A percentile compares a stretch with the other conserved stretches of the same genome.
Conservation (phyloP, 2,797 vertebrate species). For the Intellagama lesueurii region DNA sequence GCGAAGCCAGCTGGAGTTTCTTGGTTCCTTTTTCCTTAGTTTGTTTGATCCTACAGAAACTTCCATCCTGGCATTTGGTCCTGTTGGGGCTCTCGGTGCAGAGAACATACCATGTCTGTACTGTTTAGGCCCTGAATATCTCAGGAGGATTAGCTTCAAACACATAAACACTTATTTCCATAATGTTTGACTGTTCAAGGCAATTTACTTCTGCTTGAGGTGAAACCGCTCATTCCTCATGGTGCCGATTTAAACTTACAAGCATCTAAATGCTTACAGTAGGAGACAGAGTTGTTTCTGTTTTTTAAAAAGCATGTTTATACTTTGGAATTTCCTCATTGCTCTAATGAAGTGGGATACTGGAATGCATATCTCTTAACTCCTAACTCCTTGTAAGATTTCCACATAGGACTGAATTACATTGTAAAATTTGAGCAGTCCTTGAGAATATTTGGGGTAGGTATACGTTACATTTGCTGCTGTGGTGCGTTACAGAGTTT, state of each 20-base stretch:
- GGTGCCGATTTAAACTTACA: background rate
- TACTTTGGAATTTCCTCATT: background rate
- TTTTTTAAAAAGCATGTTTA: background rate
- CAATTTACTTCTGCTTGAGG: constrained; percentile 2
- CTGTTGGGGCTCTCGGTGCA: background rate
- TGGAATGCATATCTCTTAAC: background rate
- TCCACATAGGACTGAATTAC: background rate
- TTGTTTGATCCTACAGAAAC: background rate
- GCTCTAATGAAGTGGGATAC: background rate
- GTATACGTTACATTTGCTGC: background rate
- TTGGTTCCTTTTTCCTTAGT: background rate
- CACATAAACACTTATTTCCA: background rate
- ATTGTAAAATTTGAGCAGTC: background rate
- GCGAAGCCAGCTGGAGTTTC: background rate
- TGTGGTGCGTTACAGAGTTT: background rate
- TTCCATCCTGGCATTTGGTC: background rate
- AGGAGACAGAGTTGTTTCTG: background rate
- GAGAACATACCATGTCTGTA: background rate
- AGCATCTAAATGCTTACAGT: background rate
- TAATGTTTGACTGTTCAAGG: constrained; percentile 4
- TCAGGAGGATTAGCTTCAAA: background rate
- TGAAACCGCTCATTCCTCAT: background rate
- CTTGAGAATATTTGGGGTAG: background rate
- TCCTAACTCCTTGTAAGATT: background rate
- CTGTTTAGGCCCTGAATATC: background rate